Base-by-base conservation (phyloP, 2,797 vertebrate species). In the Allobates femoralis region DNA sequence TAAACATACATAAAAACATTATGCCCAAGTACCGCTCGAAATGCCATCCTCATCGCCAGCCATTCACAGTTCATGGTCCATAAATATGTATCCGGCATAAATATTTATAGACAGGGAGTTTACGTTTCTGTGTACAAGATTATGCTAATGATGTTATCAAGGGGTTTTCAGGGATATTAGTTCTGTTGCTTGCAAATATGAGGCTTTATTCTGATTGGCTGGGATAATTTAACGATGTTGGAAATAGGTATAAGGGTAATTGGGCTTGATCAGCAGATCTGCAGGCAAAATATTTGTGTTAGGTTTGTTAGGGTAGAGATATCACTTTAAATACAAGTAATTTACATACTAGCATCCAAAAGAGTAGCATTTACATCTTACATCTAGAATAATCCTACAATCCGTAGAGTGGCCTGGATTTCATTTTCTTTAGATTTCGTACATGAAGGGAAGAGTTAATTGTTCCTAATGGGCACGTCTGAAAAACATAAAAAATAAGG, bases 81-180 rank as follows among this genome's bases (percentile, higher is more conserved):
- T 86, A 86, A 86, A 86, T 86, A 86, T 86, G 51, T 86, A 86
- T 76, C 69, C 64, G 15, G 21, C 60, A 81, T 86, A 81, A 86
- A 86, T 86, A 86, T 86, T 81, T 86, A 86, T 81, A 67, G 67
- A 66, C n/a, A 62, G 32, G 32, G 56, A 76, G 60, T 82, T 86
- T 66, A 86, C 58, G 14, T 76, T 82, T 55, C 69, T 3, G 37
- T 66, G 71, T 86, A 86, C 76, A 76, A 67, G 56, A 82, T 86
- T 51, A 86, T 74, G 73, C 79, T 86, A 86, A 86, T 76, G 81
- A 82, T 77, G 60, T 76, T 86, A 82, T 81, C 80, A 86, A 81
- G 26, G 64, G 53, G 34, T 76, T 81, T 76, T 62, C 46, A 23
- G 14, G 84, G 62, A 71, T 85, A 95, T 93, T 93, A 92, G 93